These are phyloP conservation scores for Panzeria rudis DNA, from an alignment of 2,888 invertebrate species.

Conservation along the genomic window DNA sequence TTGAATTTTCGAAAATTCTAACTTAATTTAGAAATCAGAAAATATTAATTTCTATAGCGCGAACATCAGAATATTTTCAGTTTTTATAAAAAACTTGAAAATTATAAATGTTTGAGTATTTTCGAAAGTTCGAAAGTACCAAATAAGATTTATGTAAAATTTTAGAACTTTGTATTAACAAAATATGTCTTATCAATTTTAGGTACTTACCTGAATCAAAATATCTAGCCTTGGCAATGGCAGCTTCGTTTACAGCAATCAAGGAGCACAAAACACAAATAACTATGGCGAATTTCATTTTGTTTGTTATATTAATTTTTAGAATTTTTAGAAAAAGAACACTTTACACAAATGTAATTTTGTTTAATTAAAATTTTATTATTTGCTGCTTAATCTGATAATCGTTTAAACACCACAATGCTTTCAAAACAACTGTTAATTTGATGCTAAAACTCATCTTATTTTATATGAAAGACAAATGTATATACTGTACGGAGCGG, in stretches of 20 bases:
- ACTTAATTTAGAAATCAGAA: neutral
- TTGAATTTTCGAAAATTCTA: neutral
- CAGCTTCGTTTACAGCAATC: constrained; percentile 74
- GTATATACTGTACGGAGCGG: neutral
- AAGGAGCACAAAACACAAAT: constrained; percentile 56
- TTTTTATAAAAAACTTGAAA: neutral
- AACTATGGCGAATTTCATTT: constrained; percentile 67
- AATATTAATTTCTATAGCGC: too few relatives aligned
- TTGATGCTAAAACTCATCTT: constrained; percentile 31
- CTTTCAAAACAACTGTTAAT: constrained; percentile 61
- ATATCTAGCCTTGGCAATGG: constrained; percentile 75
- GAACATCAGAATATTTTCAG: too few relatives aligned
- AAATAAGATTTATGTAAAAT: neutral
- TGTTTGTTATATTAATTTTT: constrained; percentile 25
- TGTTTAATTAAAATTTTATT: constrained; percentile 30
- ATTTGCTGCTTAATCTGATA: constrained; percentile 11
- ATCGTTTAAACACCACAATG: constrained; percentile 60
- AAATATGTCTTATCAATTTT: too few relatives aligned
- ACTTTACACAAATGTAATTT: neutral
- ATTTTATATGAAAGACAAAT: constrained; percentile 56
- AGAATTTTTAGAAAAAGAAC: neutral
- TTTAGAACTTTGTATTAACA: neutral
- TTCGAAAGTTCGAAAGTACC: neutral
- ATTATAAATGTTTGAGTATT: neutral
- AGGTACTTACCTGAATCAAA: constrained; percentile 78